Evolutionary conservation across 2,888 invertebrate species (phyloP), one percentile per base, ranked within the genome.

Genomic region (Leptinotarsa peninsularis): DNA sequence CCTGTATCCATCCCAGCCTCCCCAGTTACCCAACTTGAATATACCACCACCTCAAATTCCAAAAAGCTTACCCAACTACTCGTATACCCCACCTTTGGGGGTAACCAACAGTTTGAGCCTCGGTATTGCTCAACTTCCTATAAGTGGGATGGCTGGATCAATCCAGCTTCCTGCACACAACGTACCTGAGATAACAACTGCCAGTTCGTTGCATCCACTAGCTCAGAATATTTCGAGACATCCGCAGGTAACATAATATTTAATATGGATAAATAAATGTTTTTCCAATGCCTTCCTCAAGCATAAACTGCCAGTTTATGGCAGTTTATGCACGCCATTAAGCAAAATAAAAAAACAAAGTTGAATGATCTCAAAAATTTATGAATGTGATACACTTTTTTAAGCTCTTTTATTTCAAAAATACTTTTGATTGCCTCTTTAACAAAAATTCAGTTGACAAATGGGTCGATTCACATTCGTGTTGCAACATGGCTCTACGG

Each of bases 11-110:
- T 43, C 76, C 3, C 80, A 75, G 66, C 71, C 73, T 27, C 75
- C 69, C 7, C 66, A 78, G 17, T 60, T 75, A 52, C 76, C 80
- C 7, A 81, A 82, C 56, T 66, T 80, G 23, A 79, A 72, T 72
- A 49, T 81, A 50, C 79, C 80, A 4, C 80, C 80, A 4, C 77
- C 76, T 10, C 78, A 80, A 21, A 58, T 76, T 27, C 67, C 73
- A n/a, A 73, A 79, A 71, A 33, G 75, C 72, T 60, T 78, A 43
- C 67, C 80, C 72, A 67, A 49, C 49, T 72, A 60, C 33, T 66
- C 72, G 15, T 54, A 71, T 43, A 49, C 58, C 10, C 23, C 74
- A 2, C 67, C 74, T 17, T 33, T 73, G 4, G 49, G 54, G 5
- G 56, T 66, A 13, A 67, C 54, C 50, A 63, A 49, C 18, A 74